These are phyloP conservation scores for Nymphalis polychloros DNA, from an alignment of 2,888 invertebrate genomes.

Conservation along the genomic window DNA sequence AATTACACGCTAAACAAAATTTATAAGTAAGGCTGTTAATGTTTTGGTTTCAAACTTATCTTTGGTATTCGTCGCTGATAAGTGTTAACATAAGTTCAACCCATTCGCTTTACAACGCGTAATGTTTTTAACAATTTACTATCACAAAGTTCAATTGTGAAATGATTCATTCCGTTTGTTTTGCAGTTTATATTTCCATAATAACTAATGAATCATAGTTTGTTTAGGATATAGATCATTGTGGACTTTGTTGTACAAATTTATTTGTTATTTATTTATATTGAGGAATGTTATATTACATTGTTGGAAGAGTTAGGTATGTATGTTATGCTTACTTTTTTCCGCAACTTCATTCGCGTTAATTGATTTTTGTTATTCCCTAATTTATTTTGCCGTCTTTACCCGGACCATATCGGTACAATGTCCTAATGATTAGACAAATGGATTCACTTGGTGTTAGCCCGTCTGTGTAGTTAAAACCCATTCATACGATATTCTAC, in stretches of 20 bases:
- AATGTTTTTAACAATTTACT: background rate
- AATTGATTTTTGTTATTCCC: too few relatives aligned
- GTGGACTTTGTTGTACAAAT: background rate
- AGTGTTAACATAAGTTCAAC: background rate
- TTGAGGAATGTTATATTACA: background rate
- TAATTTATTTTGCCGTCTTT: too few relatives aligned
- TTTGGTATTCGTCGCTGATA: conserved; percentile 2
- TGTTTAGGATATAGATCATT: conserved; percentile 5
- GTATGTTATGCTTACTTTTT: background rate
- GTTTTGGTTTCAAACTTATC: background rate
- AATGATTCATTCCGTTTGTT: background rate
- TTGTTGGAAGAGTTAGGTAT: background rate
- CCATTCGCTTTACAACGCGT: background rate
- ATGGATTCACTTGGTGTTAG: too few relatives aligned
- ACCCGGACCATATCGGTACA: too few relatives aligned
- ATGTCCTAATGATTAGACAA: too few relatives aligned
- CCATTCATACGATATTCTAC: too few relatives aligned
- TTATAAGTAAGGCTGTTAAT: background rate
- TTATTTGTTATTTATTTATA: background rate
- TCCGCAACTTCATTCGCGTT: background rate
- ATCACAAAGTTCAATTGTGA: conserved; percentile 1
- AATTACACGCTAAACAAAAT: background rate
- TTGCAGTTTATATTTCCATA: background rate
- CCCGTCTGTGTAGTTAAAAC: too few relatives aligned
- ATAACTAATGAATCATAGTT: background rate